Conservation (phyloP, 1,140 invertebrate genomes). For the Papilio polyxenes region DNA sequence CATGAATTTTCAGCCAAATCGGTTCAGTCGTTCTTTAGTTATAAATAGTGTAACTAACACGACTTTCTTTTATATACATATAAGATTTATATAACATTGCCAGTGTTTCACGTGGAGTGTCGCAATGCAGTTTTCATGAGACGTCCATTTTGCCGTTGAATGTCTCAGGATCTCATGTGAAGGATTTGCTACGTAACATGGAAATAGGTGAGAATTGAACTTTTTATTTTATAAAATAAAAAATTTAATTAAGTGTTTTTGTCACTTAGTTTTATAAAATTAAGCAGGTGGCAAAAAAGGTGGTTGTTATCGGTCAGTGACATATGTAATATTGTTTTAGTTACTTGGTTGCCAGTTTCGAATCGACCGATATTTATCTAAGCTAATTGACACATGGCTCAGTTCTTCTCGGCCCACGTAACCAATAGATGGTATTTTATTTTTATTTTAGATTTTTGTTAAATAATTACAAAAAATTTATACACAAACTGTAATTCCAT, state of each 20-base stretch:
- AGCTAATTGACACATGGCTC: not conserved
- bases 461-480: conserved; percentile 13
- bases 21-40: too few species aligned
- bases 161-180: not conserved
- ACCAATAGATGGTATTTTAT: not conserved
- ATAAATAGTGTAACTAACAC: too few species aligned
- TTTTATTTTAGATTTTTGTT: conserved; percentile 23
- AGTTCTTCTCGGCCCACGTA: not conserved
- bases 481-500: conserved; percentile 10
- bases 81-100: conserved; percentile 6
- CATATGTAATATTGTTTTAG: not conserved
- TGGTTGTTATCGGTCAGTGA: not conserved
- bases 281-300: too few species aligned
- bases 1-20: too few species aligned
- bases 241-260: too few species aligned
- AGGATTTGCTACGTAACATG: not conserved
- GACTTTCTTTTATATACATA: too few species aligned
- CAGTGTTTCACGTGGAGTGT: conserved; percentile 45
- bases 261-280: too few species aligned
- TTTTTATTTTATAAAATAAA: not conserved
- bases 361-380: not conserved
- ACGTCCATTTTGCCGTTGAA: conserved; percentile 31
- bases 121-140: conserved; percentile 45
- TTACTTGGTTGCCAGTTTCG: conserved; percentile 16
- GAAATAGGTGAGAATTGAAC: not conserved